These are phyloP conservation scores for Buceros bicornis DNA, from an alignment of 2,797 vertebrate genomes.

Conservation along the genomic window DNA sequence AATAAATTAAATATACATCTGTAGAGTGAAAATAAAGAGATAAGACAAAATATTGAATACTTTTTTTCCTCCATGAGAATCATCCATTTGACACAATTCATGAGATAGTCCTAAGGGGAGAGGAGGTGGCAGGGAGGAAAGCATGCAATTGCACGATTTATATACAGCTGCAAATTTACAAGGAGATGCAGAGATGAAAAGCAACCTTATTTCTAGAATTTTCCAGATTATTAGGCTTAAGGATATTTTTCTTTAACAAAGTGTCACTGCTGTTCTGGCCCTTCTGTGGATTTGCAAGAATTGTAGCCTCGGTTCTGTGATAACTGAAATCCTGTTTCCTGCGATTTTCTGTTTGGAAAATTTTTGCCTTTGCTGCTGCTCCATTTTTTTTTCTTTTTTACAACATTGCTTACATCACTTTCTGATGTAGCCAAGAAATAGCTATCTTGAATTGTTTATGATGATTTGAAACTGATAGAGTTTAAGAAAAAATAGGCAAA, in stretches of 20 bases:
- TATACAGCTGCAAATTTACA: not conserved
- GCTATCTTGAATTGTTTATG: not conserved
- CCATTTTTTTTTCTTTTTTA: not conserved
- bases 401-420: not conserved
- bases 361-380: not conserved
- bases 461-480: not conserved
- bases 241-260: not conserved
- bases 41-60: not conserved
- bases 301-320: not conserved
- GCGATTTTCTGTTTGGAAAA: not conserved
- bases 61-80: not conserved
- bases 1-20: conserved; percentile 44
- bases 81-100: not conserved
- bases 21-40: conserved; percentile 9
- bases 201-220: not conserved
- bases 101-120: not conserved
- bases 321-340: not conserved
- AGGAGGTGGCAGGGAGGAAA: not conserved
- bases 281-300: not conserved
- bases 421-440: not conserved
- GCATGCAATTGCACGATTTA: not conserved
- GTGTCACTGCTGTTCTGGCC: not conserved
- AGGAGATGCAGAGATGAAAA: not conserved
- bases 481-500: not conserved
- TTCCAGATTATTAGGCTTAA: not conserved